Evolutionary conservation across 2,797 vertebrate genomes (phyloP).

Genomic region (Melanotaenia parkinsoni): DNA sequence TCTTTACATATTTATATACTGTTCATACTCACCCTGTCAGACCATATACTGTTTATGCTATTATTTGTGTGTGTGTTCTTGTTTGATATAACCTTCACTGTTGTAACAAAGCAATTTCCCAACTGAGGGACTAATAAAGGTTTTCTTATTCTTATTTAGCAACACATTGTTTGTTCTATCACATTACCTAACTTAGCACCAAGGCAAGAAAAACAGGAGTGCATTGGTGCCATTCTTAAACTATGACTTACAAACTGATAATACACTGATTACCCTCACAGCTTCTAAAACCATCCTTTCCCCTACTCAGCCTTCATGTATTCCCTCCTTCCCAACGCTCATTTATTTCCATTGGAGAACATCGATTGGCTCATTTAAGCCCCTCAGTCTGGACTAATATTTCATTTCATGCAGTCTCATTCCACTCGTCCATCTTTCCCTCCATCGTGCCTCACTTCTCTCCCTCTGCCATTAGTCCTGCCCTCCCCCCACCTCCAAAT

Average conservation of each 20-base stretch:
- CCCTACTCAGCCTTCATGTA: no score
- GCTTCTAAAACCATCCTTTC: no score
- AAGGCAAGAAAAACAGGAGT: conserved; percentile 5
- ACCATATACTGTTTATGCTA: no score
- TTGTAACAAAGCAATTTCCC: no score
- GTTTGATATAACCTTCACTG: no score
- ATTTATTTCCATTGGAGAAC: conserved; percentile 75
- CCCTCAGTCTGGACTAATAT: conserved; percentile 65
- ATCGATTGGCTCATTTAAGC: conserved; percentile 75
- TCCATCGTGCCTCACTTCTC: conserved; percentile 46
- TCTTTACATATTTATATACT: no score
- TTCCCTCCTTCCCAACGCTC: conserved; percentile 65
- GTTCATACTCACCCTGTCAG: no score
- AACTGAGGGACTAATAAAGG: no score
- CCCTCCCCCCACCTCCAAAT: conserved; percentile 38
- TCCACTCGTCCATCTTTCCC: conserved; percentile 34
- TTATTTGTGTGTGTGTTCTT: no score
- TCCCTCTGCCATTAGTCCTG: conserved; percentile 52
- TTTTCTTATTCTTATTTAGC: not conserved
- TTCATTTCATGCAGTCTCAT: conserved; percentile 56
- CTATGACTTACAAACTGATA: not conserved
- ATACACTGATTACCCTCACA: not conserved
- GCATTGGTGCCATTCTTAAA: not conserved
- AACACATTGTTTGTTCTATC: not conserved
- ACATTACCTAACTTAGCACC: not conserved